These are phyloP conservation scores for Ophion obscuratus DNA, from an alignment of 2,888 invertebrate genomes.

Conservation along the genomic window DNA sequence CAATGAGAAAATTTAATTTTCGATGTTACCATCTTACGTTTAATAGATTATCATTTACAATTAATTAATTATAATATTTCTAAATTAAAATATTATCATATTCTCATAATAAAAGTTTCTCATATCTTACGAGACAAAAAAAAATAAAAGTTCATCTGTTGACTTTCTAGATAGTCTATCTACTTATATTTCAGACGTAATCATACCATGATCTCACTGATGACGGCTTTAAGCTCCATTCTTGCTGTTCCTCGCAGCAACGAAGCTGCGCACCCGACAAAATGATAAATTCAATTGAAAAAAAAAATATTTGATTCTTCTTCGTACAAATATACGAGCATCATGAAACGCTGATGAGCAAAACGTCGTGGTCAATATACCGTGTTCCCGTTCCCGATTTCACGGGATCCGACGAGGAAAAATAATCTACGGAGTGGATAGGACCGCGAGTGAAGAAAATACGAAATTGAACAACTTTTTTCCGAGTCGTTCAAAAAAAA, in stretches of 20 bases:
- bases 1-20: no score
- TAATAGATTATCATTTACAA: no score
- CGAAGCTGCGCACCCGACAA: slow-evolving; percentile 19
- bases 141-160: background rate
- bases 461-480: background rate
- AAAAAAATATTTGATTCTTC: background rate
- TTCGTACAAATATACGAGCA: slow-evolving; percentile 18
- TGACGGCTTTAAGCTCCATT: slow-evolving; percentile 71
- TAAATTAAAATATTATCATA: no score
- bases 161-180: background rate
- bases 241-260: slow-evolving; percentile 40
- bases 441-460: background rate
- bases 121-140: background rate
- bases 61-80: no score
- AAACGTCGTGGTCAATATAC: background rate
- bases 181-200: background rate
- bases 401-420: background rate
- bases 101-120: no score
- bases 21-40: no score
- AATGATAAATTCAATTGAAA: background rate
- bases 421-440: background rate
- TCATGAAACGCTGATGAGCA: slow-evolving; percentile 5
- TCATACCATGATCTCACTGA: slow-evolving; percentile 62
- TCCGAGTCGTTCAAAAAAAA: background rate
- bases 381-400: slow-evolving; percentile 10